phyloP scores from a whole-genome alignment of 2,113 vertebrate genomes.

The Lipotes vexillifer region DNA sequence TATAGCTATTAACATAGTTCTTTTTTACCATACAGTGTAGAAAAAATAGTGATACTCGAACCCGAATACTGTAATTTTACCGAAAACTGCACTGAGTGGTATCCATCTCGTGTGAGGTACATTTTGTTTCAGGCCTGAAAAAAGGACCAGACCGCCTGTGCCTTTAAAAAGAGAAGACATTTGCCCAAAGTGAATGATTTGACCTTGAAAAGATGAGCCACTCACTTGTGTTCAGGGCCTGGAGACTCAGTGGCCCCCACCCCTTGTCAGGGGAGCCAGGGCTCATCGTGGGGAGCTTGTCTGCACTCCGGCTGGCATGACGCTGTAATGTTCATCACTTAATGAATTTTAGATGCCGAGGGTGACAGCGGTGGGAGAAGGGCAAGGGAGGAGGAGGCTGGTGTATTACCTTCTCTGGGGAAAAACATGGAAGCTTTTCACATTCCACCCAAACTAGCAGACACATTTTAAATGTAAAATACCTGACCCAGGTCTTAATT shows the following conservation, averaged over 20 bases:
- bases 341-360: too few relatives aligned
- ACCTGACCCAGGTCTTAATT: neutral
- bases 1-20: neutral
- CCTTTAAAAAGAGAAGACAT: neutral
- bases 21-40: neutral
- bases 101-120: constrained; percentile 27
- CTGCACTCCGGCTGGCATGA: rapidly evolving
- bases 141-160: neutral
- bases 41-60: neutral
- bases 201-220: neutral
- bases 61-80: neutral
- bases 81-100: neutral
- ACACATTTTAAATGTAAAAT: neutral
- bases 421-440: neutral
- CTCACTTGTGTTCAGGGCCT: neutral
- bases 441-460: neutral
- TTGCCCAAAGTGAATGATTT: neutral
- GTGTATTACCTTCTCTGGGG: neutral
- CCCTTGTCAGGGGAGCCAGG: neutral
- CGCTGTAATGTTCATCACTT: rapidly evolving
- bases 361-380: too few relatives aligned
- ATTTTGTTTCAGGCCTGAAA: neutral
- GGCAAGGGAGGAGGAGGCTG: neutral
- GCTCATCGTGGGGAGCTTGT: rapidly evolving
- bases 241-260: neutral